Percentiles rank a stretch among this genome's conserved stretches.
Evolutionary conservation across 2,797 vertebrate genomes (phyloP).

Genomic region (Myiotriccus ornatus): DNA sequence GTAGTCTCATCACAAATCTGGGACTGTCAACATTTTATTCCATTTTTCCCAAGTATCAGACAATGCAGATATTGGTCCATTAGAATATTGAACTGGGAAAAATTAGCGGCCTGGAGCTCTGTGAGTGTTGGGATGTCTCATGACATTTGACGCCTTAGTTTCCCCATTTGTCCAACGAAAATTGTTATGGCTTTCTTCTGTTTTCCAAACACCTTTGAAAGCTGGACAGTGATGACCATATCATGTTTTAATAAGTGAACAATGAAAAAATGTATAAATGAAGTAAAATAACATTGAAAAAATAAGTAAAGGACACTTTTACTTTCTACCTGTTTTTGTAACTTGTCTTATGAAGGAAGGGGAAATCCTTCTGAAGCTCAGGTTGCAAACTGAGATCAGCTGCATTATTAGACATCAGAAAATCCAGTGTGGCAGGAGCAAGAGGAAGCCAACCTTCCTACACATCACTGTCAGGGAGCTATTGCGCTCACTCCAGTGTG

Average conservation of each 20-base stretch:
- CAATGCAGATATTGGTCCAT: neutral
- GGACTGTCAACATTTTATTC: neutral
- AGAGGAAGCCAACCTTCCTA: conserved; percentile 22
- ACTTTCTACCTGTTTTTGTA: neutral
- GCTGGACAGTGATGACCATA: neutral
- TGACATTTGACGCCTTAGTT: neutral
- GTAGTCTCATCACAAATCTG: neutral
- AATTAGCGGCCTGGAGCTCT: neutral
- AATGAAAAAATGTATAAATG: neutral
- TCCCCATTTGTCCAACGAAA: neutral
- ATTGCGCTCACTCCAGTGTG: neutral
- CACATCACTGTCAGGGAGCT: conserved; percentile 15
- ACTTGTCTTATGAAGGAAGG: neutral
- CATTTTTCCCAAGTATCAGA: neutral
- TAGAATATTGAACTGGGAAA: neutral
- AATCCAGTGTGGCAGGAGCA: conserved; percentile 1
- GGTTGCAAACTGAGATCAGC: neutral
- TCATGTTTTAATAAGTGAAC: neutral
- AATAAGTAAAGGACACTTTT: neutral
- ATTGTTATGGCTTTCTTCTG: neutral
- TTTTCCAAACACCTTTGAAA: neutral
- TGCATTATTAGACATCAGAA: conserved; percentile 23
- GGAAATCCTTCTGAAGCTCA: neutral
- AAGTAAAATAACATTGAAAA: neutral
- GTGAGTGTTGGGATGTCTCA: neutral